These are phyloP conservation scores for Caenorhabditis doughertyi DNA, from an alignment of 2,888 invertebrate species.

Conservation along the genomic window DNA sequence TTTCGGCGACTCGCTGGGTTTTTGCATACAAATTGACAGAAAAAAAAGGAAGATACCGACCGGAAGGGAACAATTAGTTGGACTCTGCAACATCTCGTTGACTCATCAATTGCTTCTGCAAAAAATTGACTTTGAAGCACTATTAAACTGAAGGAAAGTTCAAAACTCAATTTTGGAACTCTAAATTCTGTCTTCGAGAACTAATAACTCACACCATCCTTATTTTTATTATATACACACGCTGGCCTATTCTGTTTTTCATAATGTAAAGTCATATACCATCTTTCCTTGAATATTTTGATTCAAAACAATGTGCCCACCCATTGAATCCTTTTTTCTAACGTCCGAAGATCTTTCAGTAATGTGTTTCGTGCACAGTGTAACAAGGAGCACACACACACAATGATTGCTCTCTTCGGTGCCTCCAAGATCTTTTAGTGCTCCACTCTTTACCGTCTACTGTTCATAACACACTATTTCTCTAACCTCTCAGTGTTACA, in stretches of 20 bases:
- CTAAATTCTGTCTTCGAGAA: background rate
- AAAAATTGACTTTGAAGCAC: slow-evolving; percentile 8
- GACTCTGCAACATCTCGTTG: slow-evolving; percentile 41
- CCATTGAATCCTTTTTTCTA: slow-evolving; percentile 37
- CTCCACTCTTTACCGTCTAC: slow-evolving; percentile 38
- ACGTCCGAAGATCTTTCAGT: slow-evolving; percentile 31
- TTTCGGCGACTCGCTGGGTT: slow-evolving; percentile 23
- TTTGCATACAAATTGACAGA: slow-evolving; percentile 58
- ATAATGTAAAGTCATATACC: no score
- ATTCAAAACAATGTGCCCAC: slow-evolving; percentile 5
- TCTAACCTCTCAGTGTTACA: slow-evolving; percentile 38
- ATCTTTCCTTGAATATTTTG: background rate
- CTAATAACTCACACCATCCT: no score
- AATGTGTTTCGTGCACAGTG: slow-evolving; percentile 48
- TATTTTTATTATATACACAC: no score
- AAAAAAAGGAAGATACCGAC: background rate
- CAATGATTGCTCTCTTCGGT: slow-evolving; percentile 24
- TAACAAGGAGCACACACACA: slow-evolving; percentile 51
- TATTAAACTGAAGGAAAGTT: background rate
- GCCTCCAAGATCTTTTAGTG: slow-evolving; percentile 51
- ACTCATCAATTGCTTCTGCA: slow-evolving; percentile 34
- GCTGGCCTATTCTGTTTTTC: background rate
- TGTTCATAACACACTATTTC: slow-evolving; percentile 15
- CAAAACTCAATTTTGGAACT: background rate
- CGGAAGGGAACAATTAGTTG: slow-evolving; percentile 11